Evolutionary conservation across 1,140 invertebrate species (phyloP), one percentile per base, ranked within the genome.

Genomic region (Dreissena polymorpha): DNA sequence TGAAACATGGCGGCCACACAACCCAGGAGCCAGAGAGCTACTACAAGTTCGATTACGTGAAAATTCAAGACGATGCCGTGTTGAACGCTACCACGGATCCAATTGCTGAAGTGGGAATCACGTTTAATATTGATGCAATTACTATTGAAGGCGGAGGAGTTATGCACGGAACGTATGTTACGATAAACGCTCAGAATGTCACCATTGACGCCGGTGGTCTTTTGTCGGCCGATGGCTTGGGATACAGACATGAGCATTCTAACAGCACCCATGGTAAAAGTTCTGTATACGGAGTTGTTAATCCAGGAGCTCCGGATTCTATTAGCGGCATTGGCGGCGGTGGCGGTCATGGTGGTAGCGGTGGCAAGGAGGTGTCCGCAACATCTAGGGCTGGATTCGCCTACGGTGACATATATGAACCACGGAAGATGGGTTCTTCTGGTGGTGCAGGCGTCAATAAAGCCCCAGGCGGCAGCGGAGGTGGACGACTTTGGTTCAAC

Each of bases 401-500:
- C 12, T 90, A 90, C 70, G 89, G 87, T 25, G 88, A 90, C 70
- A 79, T 90, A 27, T 90, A 88, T 81, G 88, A 90, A 80, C 89
- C 89, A n/a, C 63, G 86, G 27, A 60, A 79, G 63, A 83, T 90
- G 80, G 89, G 89, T 29, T 89, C 88, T 77, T 78, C 89, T 23
- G 88, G 87, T 53, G 87, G 88, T 14, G 21, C 16, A 6, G 86
- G 88, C 13, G 53, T 86, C 23, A 55, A 72, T 39, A 74, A 72
- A 10, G 55, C 75, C 12, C 65, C 72, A 14, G 89, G 88, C 23
- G 89, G 89, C 3, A 71, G 65, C 23, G 89, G 89, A 13, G 89
- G 89, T 14, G 89, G 89, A 12, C 73, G 88, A 10, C 84, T 90
- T 14, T 90, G 89, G 89, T 88, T 90, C 85, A 90, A 90, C 75